phyloP scores from a whole-genome alignment of 30 jellyfish, hydroid and myxozoan genomes.

The Cassiopea andromeda region DNA sequence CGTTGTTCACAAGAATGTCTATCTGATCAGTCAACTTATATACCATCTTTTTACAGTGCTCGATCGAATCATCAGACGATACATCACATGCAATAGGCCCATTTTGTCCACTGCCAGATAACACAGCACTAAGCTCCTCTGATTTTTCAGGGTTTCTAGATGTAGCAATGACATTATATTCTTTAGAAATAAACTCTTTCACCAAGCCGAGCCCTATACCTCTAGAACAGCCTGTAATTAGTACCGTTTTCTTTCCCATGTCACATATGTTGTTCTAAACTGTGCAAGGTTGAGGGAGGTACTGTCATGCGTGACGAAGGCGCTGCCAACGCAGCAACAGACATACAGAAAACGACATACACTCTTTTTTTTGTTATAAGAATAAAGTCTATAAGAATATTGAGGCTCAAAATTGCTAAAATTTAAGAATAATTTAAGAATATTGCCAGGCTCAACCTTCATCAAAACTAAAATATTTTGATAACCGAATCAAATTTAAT shows the following conservation, averaged over 20 bases:
- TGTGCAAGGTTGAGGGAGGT: no score
- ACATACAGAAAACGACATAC: no score
- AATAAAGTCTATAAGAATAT: no score
- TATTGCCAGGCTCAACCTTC: no score
- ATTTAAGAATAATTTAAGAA: no score
- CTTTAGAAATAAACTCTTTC: background rate
- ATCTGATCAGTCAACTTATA: background rate
- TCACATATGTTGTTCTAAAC: background rate
- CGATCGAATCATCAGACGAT: slow-evolving; percentile 9
- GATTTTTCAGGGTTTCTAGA: background rate
- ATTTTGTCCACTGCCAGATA: background rate
- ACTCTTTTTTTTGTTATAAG: no score
- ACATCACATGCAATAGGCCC: slow-evolving; percentile 10
- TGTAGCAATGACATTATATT: slow-evolving; percentile 6
- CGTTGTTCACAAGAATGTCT: background rate
- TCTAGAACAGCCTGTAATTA: slow-evolving; percentile 4
- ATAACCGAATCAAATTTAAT: no score
- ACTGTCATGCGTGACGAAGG: no score
- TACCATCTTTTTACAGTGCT: background rate
- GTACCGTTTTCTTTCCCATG: slow-evolving; percentile 1
- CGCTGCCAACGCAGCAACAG: no score
- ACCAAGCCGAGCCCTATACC: slow-evolving; percentile 16
- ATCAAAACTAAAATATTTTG: no score
- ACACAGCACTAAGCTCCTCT: background rate
- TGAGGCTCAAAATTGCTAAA: no score